Evolutionary conservation across 2,888 invertebrate species (phyloP), one percentile per base, ranked within the genome.

Genomic region (Ennomos quercinarius): DNA sequence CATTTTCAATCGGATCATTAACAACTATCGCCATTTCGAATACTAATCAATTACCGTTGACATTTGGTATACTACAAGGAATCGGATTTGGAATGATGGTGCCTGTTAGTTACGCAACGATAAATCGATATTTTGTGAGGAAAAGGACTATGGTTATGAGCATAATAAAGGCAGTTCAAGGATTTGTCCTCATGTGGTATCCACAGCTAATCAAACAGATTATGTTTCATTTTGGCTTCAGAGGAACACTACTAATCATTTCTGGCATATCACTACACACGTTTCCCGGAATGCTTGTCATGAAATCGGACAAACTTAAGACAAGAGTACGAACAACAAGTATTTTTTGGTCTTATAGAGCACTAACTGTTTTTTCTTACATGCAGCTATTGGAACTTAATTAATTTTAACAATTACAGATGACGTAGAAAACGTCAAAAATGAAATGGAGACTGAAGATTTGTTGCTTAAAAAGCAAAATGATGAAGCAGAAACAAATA

Each of bases 21-120:
- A 72, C 88, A 36, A 89, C 93, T 0, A 89, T 94, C 35, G 91
- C 94, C 48, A 93, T 94, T 43, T 86, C 89, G 0, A 93, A 89
- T 67, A 88, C 94, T 10, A 87, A 87, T 60, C 94, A 95, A 70
- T 81, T 95, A 63, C 91, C 94, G 1, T 64, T 94, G 0, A 91
- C 94, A 1, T 95, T 93, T 77, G 94, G 94, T 43, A 71, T 93
- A 0, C 72, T 94, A 8, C 93, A 94, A 87, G 94, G 94, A 68
- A 79, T 95, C 12, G 95, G 95, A 8, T 93, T 95, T 49, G 95
- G 95, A 8, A 86, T 95, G 63, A 93, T 95, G 84, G 89, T 94
- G 13, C 94, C 95, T 2, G 93, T 95, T 1, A 93, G 93, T 39
- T 95, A 94, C 70, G 93, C 95, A 0, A 93, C 94, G 0, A 87